phyloP scores from a whole-genome alignment of 2,888 invertebrate genomes.

The Coleophora flavipennella region DNA sequence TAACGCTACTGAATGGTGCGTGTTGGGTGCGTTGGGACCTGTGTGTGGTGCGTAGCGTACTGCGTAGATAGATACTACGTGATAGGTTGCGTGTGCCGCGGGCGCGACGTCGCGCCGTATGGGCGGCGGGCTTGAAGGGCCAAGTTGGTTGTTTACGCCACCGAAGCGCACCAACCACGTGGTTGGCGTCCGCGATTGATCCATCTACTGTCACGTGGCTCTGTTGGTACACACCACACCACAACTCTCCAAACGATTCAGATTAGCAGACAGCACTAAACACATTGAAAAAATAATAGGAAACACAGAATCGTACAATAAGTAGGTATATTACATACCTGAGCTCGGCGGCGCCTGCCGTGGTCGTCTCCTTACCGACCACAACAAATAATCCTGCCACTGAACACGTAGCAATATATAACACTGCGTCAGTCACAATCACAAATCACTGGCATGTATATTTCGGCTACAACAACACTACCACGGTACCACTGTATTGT shows the following conservation, averaged over 20 bases:
- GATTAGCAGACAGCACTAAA: slow-evolving; percentile 36
- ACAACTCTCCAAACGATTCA: slow-evolving; percentile 15
- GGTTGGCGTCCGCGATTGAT: slow-evolving; percentile 39
- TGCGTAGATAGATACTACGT: no score
- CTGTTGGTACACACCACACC: slow-evolving; percentile 32
- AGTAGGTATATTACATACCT: slow-evolving; percentile 37
- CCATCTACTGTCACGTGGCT: slow-evolving; percentile 54
- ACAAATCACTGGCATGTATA: slow-evolving; percentile 40
- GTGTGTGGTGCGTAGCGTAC: no score
- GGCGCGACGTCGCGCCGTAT: no score
- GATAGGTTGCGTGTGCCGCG: no score
- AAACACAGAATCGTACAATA: slow-evolving; percentile 26
- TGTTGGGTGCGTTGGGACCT: no score
- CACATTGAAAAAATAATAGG: slow-evolving; percentile 52
- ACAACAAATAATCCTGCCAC: slow-evolving; percentile 29
- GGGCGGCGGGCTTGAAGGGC: no score
- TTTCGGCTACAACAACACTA: slow-evolving; percentile 45
- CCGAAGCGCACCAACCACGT: slow-evolving; percentile 46
- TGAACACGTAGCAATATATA: slow-evolving; percentile 19
- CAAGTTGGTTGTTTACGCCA: slow-evolving; percentile 43
- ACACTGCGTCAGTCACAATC: slow-evolving; percentile 46
- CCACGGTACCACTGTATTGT: slow-evolving; percentile 44
- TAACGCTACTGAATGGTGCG: no score
- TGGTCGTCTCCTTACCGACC: slow-evolving; percentile 45
- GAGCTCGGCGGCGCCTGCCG: slow-evolving; percentile 65